Base-by-base conservation (phyloP, 1,140 invertebrate genomes). In the Drosophila tropicalis region DNA sequence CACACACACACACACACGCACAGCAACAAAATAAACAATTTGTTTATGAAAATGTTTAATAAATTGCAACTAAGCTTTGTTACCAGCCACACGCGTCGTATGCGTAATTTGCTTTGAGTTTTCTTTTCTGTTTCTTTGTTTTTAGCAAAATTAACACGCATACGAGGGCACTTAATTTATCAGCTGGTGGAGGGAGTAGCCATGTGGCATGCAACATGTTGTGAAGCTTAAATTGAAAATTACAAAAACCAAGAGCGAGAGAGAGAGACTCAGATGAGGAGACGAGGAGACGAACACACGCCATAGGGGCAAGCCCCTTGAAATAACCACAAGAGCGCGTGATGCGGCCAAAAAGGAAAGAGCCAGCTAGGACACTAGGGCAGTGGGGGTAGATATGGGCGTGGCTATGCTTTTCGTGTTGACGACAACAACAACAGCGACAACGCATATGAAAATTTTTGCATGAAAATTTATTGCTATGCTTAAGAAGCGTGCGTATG, bases 401-500 rank as follows among this genome's bases (percentile, higher is more conserved):
- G 61, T 81, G 75, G 70, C 70, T 47, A n/a, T 55, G 70, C 67
- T 67, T 64, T 70, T 65, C 60, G 25, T 39, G 72, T 70, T 83
- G 75, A 71, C 76, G 67, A 34, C 41, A 34, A 40, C 7, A 17
- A 22, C 44, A 19, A 51, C 44, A 34, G 51, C 32, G 60, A 57
- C 70, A 61, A 67, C 79, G 84, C 84, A 89, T 87, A 87, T 87
- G 83, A 87, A 87, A 87, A 87, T 87, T 77, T 51, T 80, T 61
- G 72, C 72, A 70, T 55, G 76, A 79, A 68, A 87, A 87, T 87
- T 87, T 87, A 87, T 87, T 83, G 83, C 83, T 76, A 62, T 80
- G 83, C 83, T 87, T 87, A 87, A 87, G 83, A 69, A 89, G 74
- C 79, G 84, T 89, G 79, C 83, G 84, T 80, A 89, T 87, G 80